Percentiles rank a stretch among this genome's conserved stretches.
These are phyloP conservation scores for Microctonus brassicae DNA, from an alignment of 2,888 invertebrate species.

Conservation along the genomic window DNA sequence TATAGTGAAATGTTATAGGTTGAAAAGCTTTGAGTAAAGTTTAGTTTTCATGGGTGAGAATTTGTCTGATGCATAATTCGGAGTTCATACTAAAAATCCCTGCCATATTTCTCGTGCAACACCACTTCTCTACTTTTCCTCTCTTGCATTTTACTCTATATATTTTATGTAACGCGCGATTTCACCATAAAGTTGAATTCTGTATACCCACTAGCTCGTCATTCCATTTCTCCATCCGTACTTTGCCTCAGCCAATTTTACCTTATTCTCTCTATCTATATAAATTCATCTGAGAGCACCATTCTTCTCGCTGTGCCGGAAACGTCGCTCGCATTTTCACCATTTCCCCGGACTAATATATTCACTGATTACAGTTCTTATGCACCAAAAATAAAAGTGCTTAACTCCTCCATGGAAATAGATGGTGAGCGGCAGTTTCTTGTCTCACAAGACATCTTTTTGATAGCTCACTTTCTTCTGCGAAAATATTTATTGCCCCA, in stretches of 20 bases:
- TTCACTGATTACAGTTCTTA: conserved; percentile 42
- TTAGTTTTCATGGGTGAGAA: conserved; percentile 58
- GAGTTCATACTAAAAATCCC: conserved; percentile 56
- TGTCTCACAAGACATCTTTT: conserved; percentile 24
- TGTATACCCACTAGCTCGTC: conserved; percentile 16
- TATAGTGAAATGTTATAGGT: conserved; percentile 12
- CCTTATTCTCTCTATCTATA: conserved; percentile 17
- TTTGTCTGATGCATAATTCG: conserved; percentile 61
- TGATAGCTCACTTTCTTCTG: conserved; percentile 5
- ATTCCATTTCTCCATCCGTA: conserved; percentile 13
- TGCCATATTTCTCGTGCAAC: conserved; percentile 48
- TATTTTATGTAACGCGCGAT: conserved; percentile 34
- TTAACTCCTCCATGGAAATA: not conserved
- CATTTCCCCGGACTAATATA: conserved; percentile 35
- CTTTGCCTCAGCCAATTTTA: not conserved
- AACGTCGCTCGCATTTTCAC: conserved; percentile 12
- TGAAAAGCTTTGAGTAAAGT: conserved; percentile 55
- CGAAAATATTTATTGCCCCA: conserved; percentile 43
- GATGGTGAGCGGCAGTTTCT: conserved; percentile 16
- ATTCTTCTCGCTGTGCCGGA: conserved; percentile 18
- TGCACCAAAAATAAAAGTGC: conserved; percentile 24
- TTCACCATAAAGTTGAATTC: conserved; percentile 16
- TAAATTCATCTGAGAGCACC: not conserved
- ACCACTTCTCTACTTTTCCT: conserved; percentile 1
- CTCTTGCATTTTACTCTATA: conserved; percentile 2